Evolutionary conservation across 92 coral and sea anemone species (phyloP), one percentile per base, ranked within the genome.

Genomic region (Palythoa caribaeorum): DNA sequence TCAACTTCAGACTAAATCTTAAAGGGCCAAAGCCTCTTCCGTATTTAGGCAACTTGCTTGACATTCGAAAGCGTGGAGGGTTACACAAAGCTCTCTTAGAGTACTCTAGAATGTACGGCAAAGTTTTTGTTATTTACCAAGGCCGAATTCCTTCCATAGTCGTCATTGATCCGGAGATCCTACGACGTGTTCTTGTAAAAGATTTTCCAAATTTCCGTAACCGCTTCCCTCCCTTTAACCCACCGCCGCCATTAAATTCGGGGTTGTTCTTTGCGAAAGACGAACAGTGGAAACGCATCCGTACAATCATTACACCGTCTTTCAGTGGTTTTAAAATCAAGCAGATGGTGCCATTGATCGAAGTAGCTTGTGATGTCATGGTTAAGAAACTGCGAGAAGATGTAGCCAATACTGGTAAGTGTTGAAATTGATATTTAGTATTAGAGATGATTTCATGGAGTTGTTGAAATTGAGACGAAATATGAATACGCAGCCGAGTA

Each of bases 141-240:
- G 86, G 86, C 40, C 44, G 86, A 65, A 81, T 65, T 5, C 86
- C 86, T 68, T 65, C 86, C 11, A 44, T 81, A 66, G 86, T 81
- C 2, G n/a, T 81, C 7, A 52, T 35, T 20, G 86, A 81, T 28
- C 86, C 86, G 37, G 76, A 81, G 35, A 68, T 66, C 62, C 21
- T 81, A 21, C 75, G 76, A 3, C 76, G 66, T 1, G 14, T 81
- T 48, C 86, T 81, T 66, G 86, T 81, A 5, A 81, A 81, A 48
- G 75, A 81, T 21, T 81, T 81, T 36, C 21, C 62, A 21, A 65
- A 55, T 9, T 81, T 81, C 15, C 76, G 76, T 6, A 66, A 81
- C 48, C 86, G 86, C 9, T 66, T 40, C 9, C 75, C 75, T 5
- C 76, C 76, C 1, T 65, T 81, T 68, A 66, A 44, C 16, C 76